These are phyloP conservation scores for Teleogryllus oceanicus DNA, from an alignment of 2,888 invertebrate genomes.

Conservation along the genomic window DNA sequence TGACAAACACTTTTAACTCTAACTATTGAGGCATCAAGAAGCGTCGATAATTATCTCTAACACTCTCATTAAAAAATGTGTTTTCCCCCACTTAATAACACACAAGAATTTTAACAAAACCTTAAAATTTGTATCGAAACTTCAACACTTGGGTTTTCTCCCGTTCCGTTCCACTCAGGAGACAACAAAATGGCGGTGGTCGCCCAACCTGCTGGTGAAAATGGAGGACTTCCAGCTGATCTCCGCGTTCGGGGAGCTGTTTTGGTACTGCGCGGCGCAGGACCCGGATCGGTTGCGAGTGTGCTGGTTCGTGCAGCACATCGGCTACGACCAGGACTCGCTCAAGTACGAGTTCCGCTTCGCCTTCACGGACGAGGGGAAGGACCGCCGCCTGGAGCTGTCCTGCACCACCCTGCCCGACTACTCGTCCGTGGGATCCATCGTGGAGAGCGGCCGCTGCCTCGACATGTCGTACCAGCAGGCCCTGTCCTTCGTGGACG, in stretches of 20 bases:
- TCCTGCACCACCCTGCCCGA: not conserved
- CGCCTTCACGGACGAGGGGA: not conserved
- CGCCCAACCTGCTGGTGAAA: not conserved
- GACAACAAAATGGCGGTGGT: not conserved
- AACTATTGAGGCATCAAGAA: too few relatives aligned
- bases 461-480: not conserved
- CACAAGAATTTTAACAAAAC: too few relatives aligned
- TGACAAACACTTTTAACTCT: too few relatives aligned
- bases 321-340: not conserved
- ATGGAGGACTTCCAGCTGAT: not conserved
- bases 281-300: not conserved
- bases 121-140: too few relatives aligned
- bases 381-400: not conserved
- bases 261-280: not conserved
- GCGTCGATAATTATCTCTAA: too few relatives aligned
- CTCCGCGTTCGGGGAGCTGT: not conserved
- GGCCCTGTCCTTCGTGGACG: not conserved
- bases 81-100: too few relatives aligned
- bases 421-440: not conserved
- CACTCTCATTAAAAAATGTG: too few relatives aligned
- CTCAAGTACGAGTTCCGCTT: not conserved
- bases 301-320: not conserved
- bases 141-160: too few relatives aligned
- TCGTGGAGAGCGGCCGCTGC: not conserved
- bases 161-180: not conserved